Evolutionary conservation across 2,888 invertebrate species (phyloP).

Genomic region (Orthosia incerta): DNA sequence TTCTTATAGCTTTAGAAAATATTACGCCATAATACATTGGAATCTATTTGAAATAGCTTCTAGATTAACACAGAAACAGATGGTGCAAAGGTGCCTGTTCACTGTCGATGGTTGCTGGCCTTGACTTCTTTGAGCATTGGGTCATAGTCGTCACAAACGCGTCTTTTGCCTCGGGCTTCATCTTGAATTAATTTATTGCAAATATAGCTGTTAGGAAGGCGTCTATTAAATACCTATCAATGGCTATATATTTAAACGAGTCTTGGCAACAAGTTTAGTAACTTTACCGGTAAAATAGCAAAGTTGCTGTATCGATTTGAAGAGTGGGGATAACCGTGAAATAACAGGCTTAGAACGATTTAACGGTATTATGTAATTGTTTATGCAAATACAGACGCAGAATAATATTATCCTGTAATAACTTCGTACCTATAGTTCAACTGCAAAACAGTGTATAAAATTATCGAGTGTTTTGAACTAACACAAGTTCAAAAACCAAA

Average conservation of each 20-base stretch:
- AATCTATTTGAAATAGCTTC: constrained; percentile 24
- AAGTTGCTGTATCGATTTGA: background rate
- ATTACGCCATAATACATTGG: background rate
- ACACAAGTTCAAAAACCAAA: no score
- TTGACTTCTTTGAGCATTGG: constrained; percentile 40
- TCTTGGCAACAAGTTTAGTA: background rate
- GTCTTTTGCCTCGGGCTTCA: constrained; percentile 36
- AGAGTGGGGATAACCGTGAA: background rate
- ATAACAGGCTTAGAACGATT: background rate
- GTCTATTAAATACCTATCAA: background rate
- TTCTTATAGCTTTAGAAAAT: background rate
- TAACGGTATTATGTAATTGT: background rate
- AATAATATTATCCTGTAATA: no score
- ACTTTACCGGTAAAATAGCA: background rate
- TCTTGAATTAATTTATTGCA: constrained; percentile 44
- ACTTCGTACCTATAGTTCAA: no score
- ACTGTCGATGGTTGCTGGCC: constrained; percentile 10
- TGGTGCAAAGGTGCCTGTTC: constrained; percentile 22
- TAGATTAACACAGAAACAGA: constrained; percentile 23
- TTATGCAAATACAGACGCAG: no score
- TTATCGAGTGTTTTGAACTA: no score
- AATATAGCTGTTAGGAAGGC: constrained; percentile 6
- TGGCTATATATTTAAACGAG: background rate
- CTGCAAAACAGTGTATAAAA: no score
- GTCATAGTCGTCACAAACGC: constrained; percentile 8